Evolutionary conservation across 1,140 invertebrate species (phyloP).

Genomic region (Neodiprion lecontei): DNA sequence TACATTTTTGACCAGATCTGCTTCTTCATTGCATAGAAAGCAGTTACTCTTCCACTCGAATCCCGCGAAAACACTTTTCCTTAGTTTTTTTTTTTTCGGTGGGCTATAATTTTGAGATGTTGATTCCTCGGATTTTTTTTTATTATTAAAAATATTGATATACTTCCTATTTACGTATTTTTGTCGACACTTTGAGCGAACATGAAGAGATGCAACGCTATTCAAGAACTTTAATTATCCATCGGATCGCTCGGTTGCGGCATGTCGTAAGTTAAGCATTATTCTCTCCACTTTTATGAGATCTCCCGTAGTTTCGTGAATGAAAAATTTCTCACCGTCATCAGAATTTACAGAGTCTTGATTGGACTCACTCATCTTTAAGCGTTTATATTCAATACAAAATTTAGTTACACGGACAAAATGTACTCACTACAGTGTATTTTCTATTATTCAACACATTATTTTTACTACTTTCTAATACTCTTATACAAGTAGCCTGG

Average conservation of each 20-base stretch:
- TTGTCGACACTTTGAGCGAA: not conserved
- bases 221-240: not conserved
- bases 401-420: not conserved
- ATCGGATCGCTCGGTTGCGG: not conserved
- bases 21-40: constrained; percentile 1
- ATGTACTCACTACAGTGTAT: not conserved
- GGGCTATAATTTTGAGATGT: not conserved
- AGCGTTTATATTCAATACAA: not conserved
- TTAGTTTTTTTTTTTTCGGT: not conserved
- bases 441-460: not conserved
- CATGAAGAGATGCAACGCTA: not conserved
- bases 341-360: not conserved
- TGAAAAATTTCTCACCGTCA: not conserved
- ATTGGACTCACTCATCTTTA: not conserved
- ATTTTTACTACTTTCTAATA: not conserved
- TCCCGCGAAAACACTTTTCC: not conserved
- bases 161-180: not conserved
- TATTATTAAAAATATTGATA: not conserved
- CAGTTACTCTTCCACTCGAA: not conserved
- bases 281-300: not conserved
- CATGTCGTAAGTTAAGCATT: not conserved
- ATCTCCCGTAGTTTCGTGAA: not conserved
- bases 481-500: not conserved
- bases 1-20: not conserved
- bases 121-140: not conserved